phyloP scores from a whole-genome alignment of 2,113 vertebrate genomes.

The Prunella fulvescens region DNA sequence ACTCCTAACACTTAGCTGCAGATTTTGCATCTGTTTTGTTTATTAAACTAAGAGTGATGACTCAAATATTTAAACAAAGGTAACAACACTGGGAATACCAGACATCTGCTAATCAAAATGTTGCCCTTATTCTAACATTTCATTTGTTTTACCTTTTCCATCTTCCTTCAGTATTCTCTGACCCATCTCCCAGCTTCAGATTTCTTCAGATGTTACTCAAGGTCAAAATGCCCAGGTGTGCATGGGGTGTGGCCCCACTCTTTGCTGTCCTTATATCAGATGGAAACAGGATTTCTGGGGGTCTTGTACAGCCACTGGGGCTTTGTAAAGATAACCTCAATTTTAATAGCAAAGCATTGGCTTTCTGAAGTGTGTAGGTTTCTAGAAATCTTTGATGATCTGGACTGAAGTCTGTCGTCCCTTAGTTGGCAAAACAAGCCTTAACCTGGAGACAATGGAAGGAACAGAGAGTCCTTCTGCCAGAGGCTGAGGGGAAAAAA shows the following conservation, averaged over 20 bases:
- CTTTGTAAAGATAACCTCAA: not conserved
- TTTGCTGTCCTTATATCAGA: not conserved
- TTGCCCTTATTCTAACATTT: not conserved
- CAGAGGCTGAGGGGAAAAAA: not conserved
- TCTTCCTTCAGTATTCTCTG: not conserved
- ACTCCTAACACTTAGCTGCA: not conserved
- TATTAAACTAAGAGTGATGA: slow-evolving; percentile 3
- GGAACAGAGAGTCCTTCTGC: not conserved
- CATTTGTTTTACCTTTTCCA: not conserved
- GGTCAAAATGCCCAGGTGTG: not conserved
- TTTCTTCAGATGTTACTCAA: not conserved
- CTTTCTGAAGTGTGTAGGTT: not conserved
- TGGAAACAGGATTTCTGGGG: not conserved
- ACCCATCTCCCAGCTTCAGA: not conserved
- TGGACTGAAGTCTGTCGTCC: not conserved
- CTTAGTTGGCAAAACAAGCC: not conserved
- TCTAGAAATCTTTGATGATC: not conserved
- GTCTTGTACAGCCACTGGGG: not conserved
- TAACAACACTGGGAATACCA: not conserved
- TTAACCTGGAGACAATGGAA: not conserved
- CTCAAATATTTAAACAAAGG: slow-evolving; percentile 28
- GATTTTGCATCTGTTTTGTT: slow-evolving; percentile 27
- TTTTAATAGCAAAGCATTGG: not conserved
- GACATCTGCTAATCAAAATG: not conserved
- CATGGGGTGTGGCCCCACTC: not conserved